phyloP scores from a whole-genome alignment of 2,113 vertebrate genomes.

The Corythaeola cristata region DNA sequence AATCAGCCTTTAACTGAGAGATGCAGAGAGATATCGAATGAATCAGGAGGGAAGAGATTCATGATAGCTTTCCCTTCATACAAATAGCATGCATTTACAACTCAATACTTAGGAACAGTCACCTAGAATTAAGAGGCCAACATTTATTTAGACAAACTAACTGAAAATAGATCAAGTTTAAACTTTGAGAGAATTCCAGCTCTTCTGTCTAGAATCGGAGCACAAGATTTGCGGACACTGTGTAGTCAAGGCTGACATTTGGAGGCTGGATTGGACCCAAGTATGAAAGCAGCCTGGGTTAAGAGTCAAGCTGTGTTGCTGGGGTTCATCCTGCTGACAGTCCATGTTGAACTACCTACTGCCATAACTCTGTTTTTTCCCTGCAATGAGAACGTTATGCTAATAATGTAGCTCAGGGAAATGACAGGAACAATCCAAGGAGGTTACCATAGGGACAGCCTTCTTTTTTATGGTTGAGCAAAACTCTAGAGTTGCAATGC shows the following conservation, averaged over 20 bases:
- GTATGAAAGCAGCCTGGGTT: background rate
- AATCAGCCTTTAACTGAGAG: background rate
- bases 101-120: background rate
- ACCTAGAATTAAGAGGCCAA: background rate
- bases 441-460: background rate
- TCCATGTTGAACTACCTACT: background rate
- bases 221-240: background rate
- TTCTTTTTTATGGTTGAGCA: background rate
- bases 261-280: background rate
- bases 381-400: background rate
- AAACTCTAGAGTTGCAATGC: background rate
- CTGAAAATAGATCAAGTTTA: background rate
- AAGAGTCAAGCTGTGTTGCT: background rate
- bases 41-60: background rate
- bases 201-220: background rate
- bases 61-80: background rate
- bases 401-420: background rate
- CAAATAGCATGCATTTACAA: background rate
- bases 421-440: background rate
- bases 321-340: background rate
- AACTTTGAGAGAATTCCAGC: background rate
- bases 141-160: background rate
- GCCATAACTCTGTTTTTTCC: background rate
- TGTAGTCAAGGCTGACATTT: background rate
- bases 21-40: background rate